Base-by-base conservation (phyloP, 64 coral and sea anemone species). In the Stichodactyla mertensii region DNA sequence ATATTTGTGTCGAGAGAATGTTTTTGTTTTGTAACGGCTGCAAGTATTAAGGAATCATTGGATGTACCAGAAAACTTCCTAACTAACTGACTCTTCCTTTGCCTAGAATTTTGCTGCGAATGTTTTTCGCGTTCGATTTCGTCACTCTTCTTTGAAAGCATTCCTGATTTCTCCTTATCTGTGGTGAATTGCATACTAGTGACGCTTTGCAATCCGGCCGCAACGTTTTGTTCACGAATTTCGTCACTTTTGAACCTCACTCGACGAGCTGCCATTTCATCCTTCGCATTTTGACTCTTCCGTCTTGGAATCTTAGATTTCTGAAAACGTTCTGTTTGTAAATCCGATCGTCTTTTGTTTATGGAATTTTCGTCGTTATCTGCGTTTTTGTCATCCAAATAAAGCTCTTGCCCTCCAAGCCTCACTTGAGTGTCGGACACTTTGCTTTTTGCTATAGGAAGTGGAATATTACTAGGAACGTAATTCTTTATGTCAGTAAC, bases 261-360 rank as follows among this genome's bases (percentile, higher is more conserved):
- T 31, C 7, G 7, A 13, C 4, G 12, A 81, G 31, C 0, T 10
- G 18, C 52, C 53, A 53, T 81, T 20, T 22, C 51, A n/a, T 81
- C 78, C 7, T 19, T 20, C 18, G 78, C 14, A 11, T 54, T 81
- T 54, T 81, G 52, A 81, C 78, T 81, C 19, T 81, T 81, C 10
- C 78, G 14, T 52, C 78, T 52, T 2, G 78, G 78, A 53, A 81
- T 81, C 26, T 81, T 81, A 53, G 78, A 81, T 55, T 81, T 81
- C 22, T 52, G 78, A 16, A 81, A 6, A 7, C 4, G 2, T 74
- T 74, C 27, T 10, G 69, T 12, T 23, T 74, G 9, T 5, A 4
- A 74, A 31, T 74, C 26, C 18, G 22, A 66, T 12, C 5, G 12
- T 8, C 9, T 24, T 24, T 26, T 20, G 14, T 58, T 58, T 58